Base-by-base conservation (phyloP, 2,797 vertebrate genomes). In the Sebastolobus alascanus region DNA sequence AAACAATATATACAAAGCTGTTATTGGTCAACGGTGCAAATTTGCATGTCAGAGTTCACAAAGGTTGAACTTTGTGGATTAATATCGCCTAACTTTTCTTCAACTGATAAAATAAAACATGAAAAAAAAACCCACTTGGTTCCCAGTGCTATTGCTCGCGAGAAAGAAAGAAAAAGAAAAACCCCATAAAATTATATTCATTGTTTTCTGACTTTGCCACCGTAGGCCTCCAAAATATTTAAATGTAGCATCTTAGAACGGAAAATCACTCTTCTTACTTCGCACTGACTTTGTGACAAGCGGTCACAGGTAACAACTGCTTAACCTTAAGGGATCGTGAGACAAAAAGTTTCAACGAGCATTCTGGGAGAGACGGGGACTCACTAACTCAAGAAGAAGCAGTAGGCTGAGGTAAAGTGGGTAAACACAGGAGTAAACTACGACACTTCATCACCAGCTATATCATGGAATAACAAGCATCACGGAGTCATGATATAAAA, bases 381-480 rank as follows among this genome's bases (percentile, higher is more conserved):
- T 66, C n/a, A 65, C 22, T 13, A 38, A 71, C 35, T 61, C 37
- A 18, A 25, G 1, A 3, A 60, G 5, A 35, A 35, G 52, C 54
- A 68, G 74, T 0, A 12, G 2, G 20, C 3, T 65, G 35, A 76
- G 18, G 60, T 4, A 59, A 56, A 82, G 37, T 60, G 35, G 25
- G 12, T 46, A 54, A 59, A 82, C 13, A 61, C 43, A 37, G 64
- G 54, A 73, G 56, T 6, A 54, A 76, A 65, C 20, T 52, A 55
- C 56, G 50, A n/a, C 54, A 66, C 73, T 80, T 69, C 52, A 77
- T 83, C 55, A 52, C 31, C 25, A 66, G 64, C 75, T 65, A 52
- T 68, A 46, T 59, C 46, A 29, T 68, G n/a, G 2, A 56, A 73
- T 38, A 11, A 75, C 31, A 69, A 77, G 38, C 29, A 60, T 56